Conservation (phyloP, 2,797 vertebrate species). For the Enteromius mattozi region DNA sequence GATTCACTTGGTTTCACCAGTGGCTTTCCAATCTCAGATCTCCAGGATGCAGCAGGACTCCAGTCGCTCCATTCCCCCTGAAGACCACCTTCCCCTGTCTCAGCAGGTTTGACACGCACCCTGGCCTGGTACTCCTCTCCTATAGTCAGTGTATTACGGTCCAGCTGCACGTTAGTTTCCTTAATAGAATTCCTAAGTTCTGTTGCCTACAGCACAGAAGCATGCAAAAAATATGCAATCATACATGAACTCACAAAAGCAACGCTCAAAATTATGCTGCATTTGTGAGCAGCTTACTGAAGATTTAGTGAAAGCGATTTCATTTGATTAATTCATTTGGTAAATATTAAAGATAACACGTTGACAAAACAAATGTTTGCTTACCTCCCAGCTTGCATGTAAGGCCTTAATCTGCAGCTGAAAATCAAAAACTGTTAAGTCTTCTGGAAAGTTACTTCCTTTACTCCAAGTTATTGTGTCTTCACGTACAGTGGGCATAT, state of each 20-base stretch:
- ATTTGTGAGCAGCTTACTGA: not conserved
- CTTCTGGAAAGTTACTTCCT: not conserved
- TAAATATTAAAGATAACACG: not conserved
- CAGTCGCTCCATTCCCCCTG: conserved; percentile 72
- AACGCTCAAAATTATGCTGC: not conserved
- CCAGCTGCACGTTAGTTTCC: not conserved
- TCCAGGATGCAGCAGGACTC: conserved; percentile 69
- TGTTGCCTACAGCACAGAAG: not conserved
- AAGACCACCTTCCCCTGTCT: not conserved
- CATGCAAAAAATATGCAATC: not conserved
- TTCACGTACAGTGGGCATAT: conserved; percentile 55
- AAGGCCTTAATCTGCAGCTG: conserved; percentile 66
- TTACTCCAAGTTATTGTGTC: conserved; percentile 66
- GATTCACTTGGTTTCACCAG: not conserved
- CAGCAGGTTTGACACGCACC: conserved; percentile 63
- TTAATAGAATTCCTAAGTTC: not conserved
- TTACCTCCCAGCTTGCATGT: conserved; percentile 65
- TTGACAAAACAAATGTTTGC: conserved; percentile 14
- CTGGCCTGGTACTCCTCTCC: conserved; percentile 53
- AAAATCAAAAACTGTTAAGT: not conserved
- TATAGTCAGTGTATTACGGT: not conserved
- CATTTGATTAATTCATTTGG: not conserved
- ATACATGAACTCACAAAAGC: not conserved
- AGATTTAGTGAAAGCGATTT: not conserved
- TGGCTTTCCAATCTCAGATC: not conserved